Base-by-base conservation (phyloP, 64 coral and sea anemone species). In the Trachythela sp. region DNA sequence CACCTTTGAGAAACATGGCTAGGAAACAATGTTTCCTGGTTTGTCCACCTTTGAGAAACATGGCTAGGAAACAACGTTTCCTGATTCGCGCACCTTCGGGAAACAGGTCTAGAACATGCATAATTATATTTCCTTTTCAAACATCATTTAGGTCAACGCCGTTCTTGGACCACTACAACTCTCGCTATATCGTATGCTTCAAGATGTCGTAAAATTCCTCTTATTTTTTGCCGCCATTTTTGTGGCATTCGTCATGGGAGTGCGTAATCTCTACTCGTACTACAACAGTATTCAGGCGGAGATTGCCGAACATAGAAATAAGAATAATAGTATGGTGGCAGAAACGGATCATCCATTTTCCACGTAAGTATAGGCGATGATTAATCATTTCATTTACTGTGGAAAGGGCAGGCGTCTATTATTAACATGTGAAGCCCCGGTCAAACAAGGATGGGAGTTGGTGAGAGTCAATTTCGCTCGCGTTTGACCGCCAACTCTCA, bases 131-230 rank as follows among this genome's bases (percentile, higher is more conserved):
- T 2, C 56, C 56, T 64, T 64, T 64, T 20, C 56, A 64, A 64
- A 64, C 26, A n/a, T 26, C 1, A n/a, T n/a, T 14, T 83, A 91
- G 41, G 90, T 91, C 17, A 85, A 85, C 83, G 38, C 80, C 37
- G 54, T 64, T n/a, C 41, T 90, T 40, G 89, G 89, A 31, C 89
- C 89, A 3, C 67, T 90, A 35, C 89, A 90, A 36, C 39, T 90
- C 26, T 90, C 89, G 20, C 48, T 85, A 2, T 60, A 50, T 13
- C 60, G 42, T 39, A 90, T 90, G 89, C 34, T 85, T 22, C 54
- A 68, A 30, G 89, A 70, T 70, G 58, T 90, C 35, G 26, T 59
- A 22, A 84, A 85, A 36, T 90, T 90, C 58, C 83, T 90, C 13
- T 49, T 22, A 18, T 67, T 90, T 40, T 90, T 90, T 70, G 29